A percentile compares a stretch with the other conserved stretches of the same genome.
phyloP scores from a whole-genome alignment of 2,888 invertebrate genomes.

The Eulithis prunata region DNA sequence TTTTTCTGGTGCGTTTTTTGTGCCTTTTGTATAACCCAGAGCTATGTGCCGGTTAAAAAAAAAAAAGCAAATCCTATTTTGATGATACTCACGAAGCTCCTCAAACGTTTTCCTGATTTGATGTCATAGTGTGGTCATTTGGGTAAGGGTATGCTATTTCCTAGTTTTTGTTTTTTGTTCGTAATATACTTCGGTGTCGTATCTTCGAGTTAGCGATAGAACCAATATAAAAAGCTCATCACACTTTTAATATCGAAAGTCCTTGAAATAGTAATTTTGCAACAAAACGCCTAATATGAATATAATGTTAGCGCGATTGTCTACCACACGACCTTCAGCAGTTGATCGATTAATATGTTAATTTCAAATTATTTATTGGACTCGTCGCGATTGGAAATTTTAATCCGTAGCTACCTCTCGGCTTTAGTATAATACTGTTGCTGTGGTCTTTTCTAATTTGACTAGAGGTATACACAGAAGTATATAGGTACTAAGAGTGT shows the following conservation, averaged over 20 bases:
- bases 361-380: conserved; percentile 67
- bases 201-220: neutral
- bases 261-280: conserved; percentile 67
- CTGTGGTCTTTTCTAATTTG: too few relatives aligned
- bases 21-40: neutral
- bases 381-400: conserved; percentile 51
- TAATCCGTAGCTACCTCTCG: conserved; percentile 35
- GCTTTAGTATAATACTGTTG: neutral
- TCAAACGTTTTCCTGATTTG: conserved; percentile 8
- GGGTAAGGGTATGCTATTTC: neutral
- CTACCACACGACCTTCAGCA: conserved; percentile 72
- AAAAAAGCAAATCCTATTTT: neutral
- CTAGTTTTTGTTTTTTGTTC: neutral
- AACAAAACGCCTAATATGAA: conserved; percentile 62
- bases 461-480: too few relatives aligned
- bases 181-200: neutral
- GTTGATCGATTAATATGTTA: conserved; percentile 71
- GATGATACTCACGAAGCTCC: conserved; percentile 3
- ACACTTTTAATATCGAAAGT: conserved; percentile 44
- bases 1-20: conserved; percentile 8
- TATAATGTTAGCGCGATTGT: conserved; percentile 62
- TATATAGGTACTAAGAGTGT: too few relatives aligned
- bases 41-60: conserved; percentile 2
- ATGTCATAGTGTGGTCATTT: conserved; percentile 1
- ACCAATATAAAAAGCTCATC: conserved; percentile 41